Evolutionary conservation across 2,797 vertebrate genomes (phyloP).

Genomic region (Esox masquinongy): DNA sequence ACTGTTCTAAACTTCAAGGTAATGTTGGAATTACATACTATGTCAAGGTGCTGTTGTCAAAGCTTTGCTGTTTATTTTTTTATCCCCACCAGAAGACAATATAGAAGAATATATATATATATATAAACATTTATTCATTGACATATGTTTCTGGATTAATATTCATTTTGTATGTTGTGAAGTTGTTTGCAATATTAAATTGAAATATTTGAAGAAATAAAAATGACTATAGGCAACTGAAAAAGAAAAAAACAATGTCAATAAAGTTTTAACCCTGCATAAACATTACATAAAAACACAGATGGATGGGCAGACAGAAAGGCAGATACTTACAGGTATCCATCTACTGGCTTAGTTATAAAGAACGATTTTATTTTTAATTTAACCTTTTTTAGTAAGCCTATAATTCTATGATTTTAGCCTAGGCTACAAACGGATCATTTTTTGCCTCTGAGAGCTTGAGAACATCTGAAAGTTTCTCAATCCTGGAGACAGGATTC

Average conservation of each 20-base stretch:
- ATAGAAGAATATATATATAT: constrained; percentile 69
- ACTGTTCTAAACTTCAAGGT: constrained; percentile 98
- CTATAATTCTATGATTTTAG: background rate
- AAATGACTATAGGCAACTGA: constrained; percentile 92
- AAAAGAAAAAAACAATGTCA: constrained; percentile 85
- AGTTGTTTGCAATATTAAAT: constrained; percentile 97
- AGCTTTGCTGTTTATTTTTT: constrained; percentile 97
- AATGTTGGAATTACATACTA: constrained; percentile 98
- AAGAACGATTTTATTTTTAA: too few relatives aligned
- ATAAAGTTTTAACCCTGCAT: constrained; percentile 78
- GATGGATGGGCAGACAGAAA: background rate
- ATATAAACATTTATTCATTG: constrained; percentile 79
- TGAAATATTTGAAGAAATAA: constrained; percentile 95
- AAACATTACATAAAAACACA: constrained; percentile 12
- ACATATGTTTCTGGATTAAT: constrained; percentile 89
- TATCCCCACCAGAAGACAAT: constrained; percentile 85
- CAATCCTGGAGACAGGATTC: background rate
- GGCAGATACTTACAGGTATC: background rate
- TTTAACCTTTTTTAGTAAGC: background rate
- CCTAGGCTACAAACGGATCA: background rate
- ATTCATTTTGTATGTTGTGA: constrained; percentile 96
- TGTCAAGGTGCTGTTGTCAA: constrained; percentile 99
- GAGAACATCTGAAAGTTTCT: background rate
- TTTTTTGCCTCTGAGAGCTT: background rate
- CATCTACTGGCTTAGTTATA: background rate